Base-by-base conservation (phyloP, 2,797 vertebrate species). In the Ctenochaetus hawaiiensis region DNA sequence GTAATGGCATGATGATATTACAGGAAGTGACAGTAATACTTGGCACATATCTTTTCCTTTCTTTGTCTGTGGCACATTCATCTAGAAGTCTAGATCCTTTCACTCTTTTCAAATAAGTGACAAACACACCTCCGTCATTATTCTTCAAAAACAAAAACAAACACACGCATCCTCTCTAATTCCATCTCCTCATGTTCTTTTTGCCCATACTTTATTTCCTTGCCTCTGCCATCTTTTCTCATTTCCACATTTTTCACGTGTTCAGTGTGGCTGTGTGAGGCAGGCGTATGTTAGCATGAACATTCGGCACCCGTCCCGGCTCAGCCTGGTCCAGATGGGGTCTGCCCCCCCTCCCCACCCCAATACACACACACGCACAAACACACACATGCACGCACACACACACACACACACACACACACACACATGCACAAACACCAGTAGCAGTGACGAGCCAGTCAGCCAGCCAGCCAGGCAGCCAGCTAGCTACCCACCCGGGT, bases 311-410 rank as follows among this genome's bases (percentile, higher is more conserved):
- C 39, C 60, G 67, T 87, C 86, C 89, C 58, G 72, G 70, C 79
- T 75, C 71, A 49, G 82, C 72, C 70, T 18, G 76, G 82, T 89
- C 89, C 91, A 92, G 90, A 90, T 91, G 89, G 87, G 89, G 80
- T 81, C 76, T 73, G 49, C 52, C 4, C 68, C 72, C 66, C 30
- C 47, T 43, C 37, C 48, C 58, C 44, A 13, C 30, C 52, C 30
- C 26, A 26, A 26, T 26, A 26, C 4, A 26, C 10, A 17, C 18
- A 22, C 20, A n/a, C 37, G 2, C 17, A 13, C 47, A 13, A 1
- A 18, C 18, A 10, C 26, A 26, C 26, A 26, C 26, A 26, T 4
- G 4, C 26, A 26, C 26, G 26, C 26, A 26, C 4, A 4, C 26
- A 26, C 26, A 4, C 26, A 26, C 30, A 5, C 30, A 30, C 30